Conservation (phyloP, 1,140 invertebrate genomes). For the Archegozetes longisetosus region DNA sequence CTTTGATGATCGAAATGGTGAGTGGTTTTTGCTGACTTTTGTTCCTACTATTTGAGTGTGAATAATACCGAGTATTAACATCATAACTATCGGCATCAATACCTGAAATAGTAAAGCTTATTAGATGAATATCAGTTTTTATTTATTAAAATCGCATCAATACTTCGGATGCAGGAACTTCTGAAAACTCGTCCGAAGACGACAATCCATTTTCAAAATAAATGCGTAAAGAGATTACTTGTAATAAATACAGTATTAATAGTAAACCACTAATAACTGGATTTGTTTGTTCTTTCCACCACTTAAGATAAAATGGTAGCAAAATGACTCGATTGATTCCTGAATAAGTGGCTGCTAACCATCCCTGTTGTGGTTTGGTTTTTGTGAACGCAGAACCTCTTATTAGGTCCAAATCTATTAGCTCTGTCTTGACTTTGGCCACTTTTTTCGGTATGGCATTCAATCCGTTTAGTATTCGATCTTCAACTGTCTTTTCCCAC, state of each 20-base stretch:
- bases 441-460: conserved; percentile 66
- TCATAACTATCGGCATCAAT: conserved; percentile 57
- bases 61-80: conserved; percentile 61
- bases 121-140: no score
- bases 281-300: conserved; percentile 22
- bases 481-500: conserved; percentile 88
- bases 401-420: conserved; percentile 89
- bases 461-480: conserved; percentile 63
- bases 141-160: no score
- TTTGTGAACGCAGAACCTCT: conserved; percentile 41
- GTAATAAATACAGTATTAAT: conserved; percentile 19
- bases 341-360: conserved; percentile 29
- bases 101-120: conserved; percentile 41
- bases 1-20: background rate
- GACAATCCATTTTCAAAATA: conserved; percentile 10
- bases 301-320: conserved; percentile 31
- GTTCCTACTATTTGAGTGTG: conserved; percentile 62
- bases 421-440: conserved; percentile 69
- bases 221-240: conserved; percentile 17
- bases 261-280: conserved; percentile 13
- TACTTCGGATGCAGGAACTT: background rate
- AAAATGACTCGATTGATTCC: conserved; percentile 30
- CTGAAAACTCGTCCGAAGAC: background rate
- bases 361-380: conserved; percentile 32
- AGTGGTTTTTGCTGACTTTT: background rate